These are phyloP conservation scores for Calidris pygmaea DNA, from an alignment of 2,113 vertebrate species.

Conservation along the genomic window DNA sequence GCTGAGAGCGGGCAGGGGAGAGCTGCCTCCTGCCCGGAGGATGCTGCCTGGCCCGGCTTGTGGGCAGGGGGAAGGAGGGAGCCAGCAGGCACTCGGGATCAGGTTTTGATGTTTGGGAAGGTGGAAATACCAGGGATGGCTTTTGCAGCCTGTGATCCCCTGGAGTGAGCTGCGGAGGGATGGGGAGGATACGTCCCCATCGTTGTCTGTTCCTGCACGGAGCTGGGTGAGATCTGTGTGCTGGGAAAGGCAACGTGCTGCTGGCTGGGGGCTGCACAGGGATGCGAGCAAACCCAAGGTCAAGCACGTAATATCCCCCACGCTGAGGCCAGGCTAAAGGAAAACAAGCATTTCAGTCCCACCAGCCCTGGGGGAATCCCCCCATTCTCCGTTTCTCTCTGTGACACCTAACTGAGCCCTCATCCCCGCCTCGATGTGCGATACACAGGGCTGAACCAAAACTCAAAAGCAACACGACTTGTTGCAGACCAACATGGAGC, in stretches of 20 bases:
- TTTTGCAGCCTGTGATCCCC: not conserved
- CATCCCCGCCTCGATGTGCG: accelerated
- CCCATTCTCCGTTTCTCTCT: no score
- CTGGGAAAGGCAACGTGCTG: not conserved
- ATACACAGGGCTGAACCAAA: not conserved
- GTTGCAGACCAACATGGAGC: not conserved
- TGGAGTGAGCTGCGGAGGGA: not conserved
- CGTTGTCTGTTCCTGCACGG: accelerated
- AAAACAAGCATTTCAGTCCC: not conserved
- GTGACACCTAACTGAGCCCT: not conserved
- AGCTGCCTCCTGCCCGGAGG: not conserved
- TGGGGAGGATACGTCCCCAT: accelerated
- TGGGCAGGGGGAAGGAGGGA: not conserved
- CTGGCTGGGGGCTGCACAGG: not conserved
- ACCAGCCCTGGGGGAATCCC: not conserved
- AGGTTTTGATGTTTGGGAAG: not conserved
- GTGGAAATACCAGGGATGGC: not conserved
- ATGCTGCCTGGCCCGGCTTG: not conserved
- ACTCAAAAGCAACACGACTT: not conserved
- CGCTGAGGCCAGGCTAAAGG: not conserved
- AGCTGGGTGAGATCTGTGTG: accelerated
- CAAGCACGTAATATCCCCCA: not conserved
- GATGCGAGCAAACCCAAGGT: not conserved
- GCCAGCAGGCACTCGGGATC: not conserved
- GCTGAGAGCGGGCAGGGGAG: not conserved